phyloP scores from a whole-genome alignment of 2,888 invertebrate species.

The Alloplasta piceator region DNA sequence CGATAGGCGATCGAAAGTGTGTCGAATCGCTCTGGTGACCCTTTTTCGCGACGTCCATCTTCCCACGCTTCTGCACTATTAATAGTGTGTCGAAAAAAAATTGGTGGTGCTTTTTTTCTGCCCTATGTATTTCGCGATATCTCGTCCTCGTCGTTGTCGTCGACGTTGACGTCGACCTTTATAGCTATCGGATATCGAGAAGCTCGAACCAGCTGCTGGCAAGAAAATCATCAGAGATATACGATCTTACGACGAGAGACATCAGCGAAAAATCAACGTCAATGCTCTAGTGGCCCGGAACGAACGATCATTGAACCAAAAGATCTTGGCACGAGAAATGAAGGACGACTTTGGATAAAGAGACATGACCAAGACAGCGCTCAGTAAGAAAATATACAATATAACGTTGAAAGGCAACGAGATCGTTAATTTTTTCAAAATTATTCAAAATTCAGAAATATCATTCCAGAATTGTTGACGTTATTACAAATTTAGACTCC shows the following conservation, averaged over 20 bases:
- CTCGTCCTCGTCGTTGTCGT: slow-evolving; percentile 12
- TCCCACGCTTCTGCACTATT: too few relatives aligned
- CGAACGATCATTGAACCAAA: slow-evolving; percentile 34
- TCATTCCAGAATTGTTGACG: too few relatives aligned
- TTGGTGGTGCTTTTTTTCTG: too few relatives aligned
- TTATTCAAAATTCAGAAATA: too few relatives aligned
- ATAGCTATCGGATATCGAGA: slow-evolving; percentile 39
- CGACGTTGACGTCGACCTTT: slow-evolving; percentile 5
- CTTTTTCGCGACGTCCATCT: too few relatives aligned
- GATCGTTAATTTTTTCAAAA: too few relatives aligned
- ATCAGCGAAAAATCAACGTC: slow-evolving; percentile 42
- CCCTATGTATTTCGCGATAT: background rate
- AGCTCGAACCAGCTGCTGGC: slow-evolving; percentile 25
- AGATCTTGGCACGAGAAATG: slow-evolving; percentile 58
- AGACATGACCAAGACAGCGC: slow-evolving; percentile 67
- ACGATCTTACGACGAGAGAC: slow-evolving; percentile 26
- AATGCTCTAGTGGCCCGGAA: slow-evolving; percentile 49
- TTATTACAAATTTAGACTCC: too few relatives aligned
- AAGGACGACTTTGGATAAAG: slow-evolving; percentile 61
- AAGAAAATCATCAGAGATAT: slow-evolving; percentile 35
- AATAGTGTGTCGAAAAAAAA: too few relatives aligned
- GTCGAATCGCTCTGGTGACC: too few relatives aligned
- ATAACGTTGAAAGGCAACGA: background rate
- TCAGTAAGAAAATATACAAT: slow-evolving; percentile 61
- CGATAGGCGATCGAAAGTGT: too few relatives aligned